phyloP scores from a whole-genome alignment of 2,113 vertebrate genomes.

The Scatophagus argus region DNA sequence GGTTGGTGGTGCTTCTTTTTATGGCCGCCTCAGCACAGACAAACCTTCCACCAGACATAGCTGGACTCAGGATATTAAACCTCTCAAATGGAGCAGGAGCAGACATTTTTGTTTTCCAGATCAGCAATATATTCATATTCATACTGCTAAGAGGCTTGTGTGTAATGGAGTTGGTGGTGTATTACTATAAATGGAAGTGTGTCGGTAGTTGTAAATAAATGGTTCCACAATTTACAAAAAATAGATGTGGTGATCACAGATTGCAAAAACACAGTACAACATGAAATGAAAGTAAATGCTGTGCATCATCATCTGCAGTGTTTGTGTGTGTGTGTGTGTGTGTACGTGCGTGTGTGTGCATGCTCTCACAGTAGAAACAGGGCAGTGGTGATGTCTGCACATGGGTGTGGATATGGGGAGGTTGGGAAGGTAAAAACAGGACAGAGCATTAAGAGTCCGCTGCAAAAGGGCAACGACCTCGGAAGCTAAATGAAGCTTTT shows the following conservation, averaged over 20 bases:
- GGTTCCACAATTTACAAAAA: not conserved
- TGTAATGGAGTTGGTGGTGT: not conserved
- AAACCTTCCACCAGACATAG: not conserved
- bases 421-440: not conserved
- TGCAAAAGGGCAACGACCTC: not conserved
- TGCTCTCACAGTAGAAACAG: not conserved
- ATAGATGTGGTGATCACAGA: not conserved
- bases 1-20: not conserved
- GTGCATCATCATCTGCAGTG: not conserved
- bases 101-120: not conserved
- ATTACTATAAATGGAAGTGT: not conserved
- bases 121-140: not conserved
- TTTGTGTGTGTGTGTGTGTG: not conserved
- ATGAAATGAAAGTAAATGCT: not conserved
- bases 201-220: not conserved
- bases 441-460: not conserved
- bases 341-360: not conserved
- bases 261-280: not conserved
- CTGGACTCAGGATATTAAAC: not conserved
- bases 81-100: not conserved
- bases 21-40: not conserved
- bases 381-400: slow-evolving; percentile 20
- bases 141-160: not conserved
- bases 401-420: not conserved
- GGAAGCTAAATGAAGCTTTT: not conserved